phyloP scores from a whole-genome alignment of 2,113 vertebrate genomes.

The Protomyctophum bolini region DNA sequence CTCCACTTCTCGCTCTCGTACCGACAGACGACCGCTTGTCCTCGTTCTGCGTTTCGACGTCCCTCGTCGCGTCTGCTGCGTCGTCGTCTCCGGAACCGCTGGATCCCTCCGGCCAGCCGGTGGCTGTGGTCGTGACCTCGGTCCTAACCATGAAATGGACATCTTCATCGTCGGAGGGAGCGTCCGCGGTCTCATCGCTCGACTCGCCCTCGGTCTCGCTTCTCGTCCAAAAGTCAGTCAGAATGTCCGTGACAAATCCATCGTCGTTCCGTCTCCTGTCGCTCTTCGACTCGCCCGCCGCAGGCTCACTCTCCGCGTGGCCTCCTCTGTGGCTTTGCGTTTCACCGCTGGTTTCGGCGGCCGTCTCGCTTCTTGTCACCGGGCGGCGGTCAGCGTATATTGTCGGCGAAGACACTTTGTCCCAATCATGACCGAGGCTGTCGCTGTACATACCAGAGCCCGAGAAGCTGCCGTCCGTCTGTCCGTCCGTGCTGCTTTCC shows the following conservation, averaged over 20 bases:
- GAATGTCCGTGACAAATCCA: neutral
- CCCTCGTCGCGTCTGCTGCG: neutral
- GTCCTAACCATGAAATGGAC: neutral
- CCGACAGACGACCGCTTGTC: neutral
- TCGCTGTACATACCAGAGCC: constrained; percentile 79
- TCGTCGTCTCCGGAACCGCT: constrained; percentile 45
- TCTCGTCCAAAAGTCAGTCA: neutral
- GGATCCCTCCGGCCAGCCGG: constrained; percentile 25
- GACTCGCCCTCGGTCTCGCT: constrained; percentile 31
- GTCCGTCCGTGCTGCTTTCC: constrained; percentile 40
- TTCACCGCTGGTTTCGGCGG: neutral
- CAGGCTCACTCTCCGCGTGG: neutral
- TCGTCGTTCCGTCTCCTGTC: neutral
- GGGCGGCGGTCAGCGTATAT: neutral
- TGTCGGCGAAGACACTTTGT: constrained; percentile 43
- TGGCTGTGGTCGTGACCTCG: neutral
- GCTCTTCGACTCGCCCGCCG: neutral
- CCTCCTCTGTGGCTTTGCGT: neutral
- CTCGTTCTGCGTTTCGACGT: neutral
- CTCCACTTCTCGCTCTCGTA: neutral
- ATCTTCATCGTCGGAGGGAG: neutral
- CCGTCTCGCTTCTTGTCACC: constrained; percentile 6
- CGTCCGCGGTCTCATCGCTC: neutral
- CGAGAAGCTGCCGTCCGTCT: constrained; percentile 79
- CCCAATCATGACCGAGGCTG: constrained; percentile 67